Evolutionary conservation across 2,797 vertebrate genomes (phyloP).

Genomic region (Mormyrus proboscirostris): DNA sequence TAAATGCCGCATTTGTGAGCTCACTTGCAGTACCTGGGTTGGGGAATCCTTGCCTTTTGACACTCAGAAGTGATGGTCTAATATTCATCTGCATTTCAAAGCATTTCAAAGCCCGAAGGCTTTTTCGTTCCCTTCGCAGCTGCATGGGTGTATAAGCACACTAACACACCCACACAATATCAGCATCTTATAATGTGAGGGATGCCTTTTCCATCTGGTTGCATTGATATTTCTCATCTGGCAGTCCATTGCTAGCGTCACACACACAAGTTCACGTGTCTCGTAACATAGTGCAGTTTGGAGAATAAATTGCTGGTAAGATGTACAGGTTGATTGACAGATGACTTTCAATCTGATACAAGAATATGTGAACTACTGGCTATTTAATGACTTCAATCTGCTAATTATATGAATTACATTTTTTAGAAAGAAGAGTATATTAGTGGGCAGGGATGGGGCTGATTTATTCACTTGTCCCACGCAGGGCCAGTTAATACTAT

Average conservation of each 20-base stretch:
- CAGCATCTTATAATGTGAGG: background rate
- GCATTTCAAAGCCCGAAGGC: background rate
- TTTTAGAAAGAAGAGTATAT: background rate
- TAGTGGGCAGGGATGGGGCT: background rate
- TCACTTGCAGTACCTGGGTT: background rate
- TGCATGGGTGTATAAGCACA: background rate
- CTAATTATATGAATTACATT: background rate
- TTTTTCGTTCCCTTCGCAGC: background rate
- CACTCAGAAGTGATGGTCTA: background rate
- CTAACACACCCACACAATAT: background rate
- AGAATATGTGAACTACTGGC: background rate
- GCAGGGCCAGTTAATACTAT: background rate
- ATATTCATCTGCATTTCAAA: background rate
- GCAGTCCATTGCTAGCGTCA: background rate
- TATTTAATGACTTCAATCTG: background rate
- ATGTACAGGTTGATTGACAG: background rate
- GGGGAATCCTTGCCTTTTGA: background rate
- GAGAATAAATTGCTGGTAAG: background rate
- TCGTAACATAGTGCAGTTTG: background rate
- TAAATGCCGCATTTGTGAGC: background rate
- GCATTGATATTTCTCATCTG: background rate
- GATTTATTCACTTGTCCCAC: background rate
- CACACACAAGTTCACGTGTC: background rate
- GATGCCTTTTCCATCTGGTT: background rate
- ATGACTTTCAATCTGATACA: background rate